A percentile compares a stretch with the other conserved stretches of the same genome.
Evolutionary conservation across 1,140 invertebrate species (phyloP).

Genomic region (Philotrypesis tridentata): DNA sequence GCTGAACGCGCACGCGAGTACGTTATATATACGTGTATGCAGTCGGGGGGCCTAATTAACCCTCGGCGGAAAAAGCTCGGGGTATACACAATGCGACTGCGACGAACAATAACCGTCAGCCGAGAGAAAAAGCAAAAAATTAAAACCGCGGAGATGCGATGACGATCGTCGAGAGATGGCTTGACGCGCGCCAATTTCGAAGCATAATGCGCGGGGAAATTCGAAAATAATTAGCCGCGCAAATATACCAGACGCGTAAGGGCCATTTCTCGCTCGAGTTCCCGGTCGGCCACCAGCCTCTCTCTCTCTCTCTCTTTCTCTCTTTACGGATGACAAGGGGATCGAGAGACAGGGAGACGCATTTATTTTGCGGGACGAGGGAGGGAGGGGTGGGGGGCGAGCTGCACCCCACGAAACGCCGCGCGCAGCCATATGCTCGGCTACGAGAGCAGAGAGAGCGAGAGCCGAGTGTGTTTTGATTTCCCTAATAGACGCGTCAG

Average conservation of each 20-base stretch:
- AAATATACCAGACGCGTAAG: conserved; percentile 62
- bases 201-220: conserved; percentile 50
- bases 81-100: background rate
- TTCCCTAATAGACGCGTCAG: conserved; percentile 69
- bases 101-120: background rate
- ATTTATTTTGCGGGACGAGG: conserved; percentile 68
- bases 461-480: conserved; percentile 71
- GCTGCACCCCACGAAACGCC: conserved; percentile 60
- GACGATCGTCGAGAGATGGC: no score
- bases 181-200: background rate
- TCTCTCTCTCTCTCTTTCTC: no score
- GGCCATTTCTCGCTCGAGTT: conserved; percentile 67
- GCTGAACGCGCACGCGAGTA: no score
- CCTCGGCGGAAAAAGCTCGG: background rate
- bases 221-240: conserved; percentile 70
- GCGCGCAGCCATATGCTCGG: conserved; percentile 70
- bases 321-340: conserved; percentile 51
- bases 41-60: no score
- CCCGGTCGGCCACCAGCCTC: conserved; percentile 7
- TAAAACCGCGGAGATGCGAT: background rate
- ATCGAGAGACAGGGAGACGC: conserved; percentile 56
- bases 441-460: no score
- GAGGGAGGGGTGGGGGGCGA: background rate
- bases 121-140: no score
- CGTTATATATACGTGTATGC: no score